These are phyloP conservation scores for Nymphicus hollandicus DNA, from an alignment of 2,113 vertebrate species.

Conservation along the genomic window DNA sequence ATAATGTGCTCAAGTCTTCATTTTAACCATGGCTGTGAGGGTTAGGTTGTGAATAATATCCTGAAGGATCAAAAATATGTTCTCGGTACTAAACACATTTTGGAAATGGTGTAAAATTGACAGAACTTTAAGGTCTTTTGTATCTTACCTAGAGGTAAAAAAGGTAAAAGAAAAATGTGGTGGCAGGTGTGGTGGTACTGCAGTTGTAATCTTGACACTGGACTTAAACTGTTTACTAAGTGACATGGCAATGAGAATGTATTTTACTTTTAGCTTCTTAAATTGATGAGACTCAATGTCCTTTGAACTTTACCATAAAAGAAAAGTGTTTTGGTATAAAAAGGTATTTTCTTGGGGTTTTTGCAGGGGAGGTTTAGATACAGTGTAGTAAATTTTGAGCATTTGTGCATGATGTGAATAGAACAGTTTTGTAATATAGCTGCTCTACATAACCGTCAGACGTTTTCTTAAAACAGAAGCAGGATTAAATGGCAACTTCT, in stretches of 20 bases:
- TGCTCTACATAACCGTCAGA: neutral
- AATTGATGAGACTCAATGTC: neutral
- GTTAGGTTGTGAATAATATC: neutral
- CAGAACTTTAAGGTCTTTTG: neutral
- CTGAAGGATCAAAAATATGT: neutral
- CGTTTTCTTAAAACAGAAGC: neutral
- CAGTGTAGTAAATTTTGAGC: neutral
- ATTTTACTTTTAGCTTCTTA: neutral
- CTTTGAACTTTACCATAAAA: neutral
- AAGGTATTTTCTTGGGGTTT: neutral
- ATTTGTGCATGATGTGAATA: neutral
- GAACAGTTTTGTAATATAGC: neutral
- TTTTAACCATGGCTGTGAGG: neutral
- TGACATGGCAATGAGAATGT: neutral
- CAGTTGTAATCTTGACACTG: neutral
- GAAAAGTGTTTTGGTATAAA: neutral
- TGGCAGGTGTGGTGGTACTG: neutral
- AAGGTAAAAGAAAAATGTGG: neutral
- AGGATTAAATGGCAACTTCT: neutral
- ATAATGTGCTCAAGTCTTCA: conserved; percentile 31
- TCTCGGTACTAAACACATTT: neutral
- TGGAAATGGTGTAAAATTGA: neutral
- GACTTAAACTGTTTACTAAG: neutral
- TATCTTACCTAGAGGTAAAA: neutral
- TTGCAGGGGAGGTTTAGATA: neutral